These are phyloP conservation scores for Caenorhabditis sp. DNA, from an alignment of 2,888 invertebrate species.

Conservation along the genomic window DNA sequence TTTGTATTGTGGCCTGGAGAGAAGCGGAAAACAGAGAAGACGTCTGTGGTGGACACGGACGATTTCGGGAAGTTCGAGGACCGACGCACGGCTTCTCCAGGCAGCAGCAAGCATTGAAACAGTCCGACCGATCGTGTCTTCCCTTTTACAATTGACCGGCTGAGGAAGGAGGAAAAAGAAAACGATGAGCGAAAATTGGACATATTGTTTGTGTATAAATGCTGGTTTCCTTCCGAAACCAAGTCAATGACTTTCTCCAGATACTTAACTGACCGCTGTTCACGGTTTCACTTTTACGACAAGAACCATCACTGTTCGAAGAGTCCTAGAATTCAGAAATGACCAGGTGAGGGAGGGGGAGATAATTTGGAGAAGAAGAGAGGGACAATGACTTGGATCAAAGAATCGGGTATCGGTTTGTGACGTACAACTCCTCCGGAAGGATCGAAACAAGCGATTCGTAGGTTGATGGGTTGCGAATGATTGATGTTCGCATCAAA, in stretches of 20 bases:
- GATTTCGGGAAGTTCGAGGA: conserved; percentile 5
- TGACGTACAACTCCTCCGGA: not conserved
- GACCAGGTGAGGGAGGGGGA: conserved; percentile 1
- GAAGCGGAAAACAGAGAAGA: conserved; percentile 7
- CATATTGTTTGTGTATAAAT: conserved; percentile 57
- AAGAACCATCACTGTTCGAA: conserved; percentile 1
- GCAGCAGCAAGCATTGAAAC: conserved; percentile 28
- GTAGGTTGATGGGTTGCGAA: not conserved
- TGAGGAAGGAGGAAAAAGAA: no score
- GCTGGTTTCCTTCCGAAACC: conserved; percentile 44
- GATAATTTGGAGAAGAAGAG: not conserved
- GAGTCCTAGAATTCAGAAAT: conserved; percentile 35
- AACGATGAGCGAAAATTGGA: conserved; percentile 60
- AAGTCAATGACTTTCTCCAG: conserved; percentile 56
- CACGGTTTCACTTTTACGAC: conserved; percentile 41
- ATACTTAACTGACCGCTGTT: conserved; percentile 50
- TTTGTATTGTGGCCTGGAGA: not conserved
- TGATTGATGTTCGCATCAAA: not conserved
- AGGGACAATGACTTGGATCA: not conserved
- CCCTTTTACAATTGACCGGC: conserved; percentile 44
- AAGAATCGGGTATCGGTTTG: conserved; percentile 4
- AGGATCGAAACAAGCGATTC: not conserved
- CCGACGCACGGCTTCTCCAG: conserved; percentile 11
- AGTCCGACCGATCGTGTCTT: conserved; percentile 21
- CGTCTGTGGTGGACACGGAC: not conserved